phyloP scores from a whole-genome alignment of 2,113 vertebrate genomes.

The Ciconia stormi region DNA sequence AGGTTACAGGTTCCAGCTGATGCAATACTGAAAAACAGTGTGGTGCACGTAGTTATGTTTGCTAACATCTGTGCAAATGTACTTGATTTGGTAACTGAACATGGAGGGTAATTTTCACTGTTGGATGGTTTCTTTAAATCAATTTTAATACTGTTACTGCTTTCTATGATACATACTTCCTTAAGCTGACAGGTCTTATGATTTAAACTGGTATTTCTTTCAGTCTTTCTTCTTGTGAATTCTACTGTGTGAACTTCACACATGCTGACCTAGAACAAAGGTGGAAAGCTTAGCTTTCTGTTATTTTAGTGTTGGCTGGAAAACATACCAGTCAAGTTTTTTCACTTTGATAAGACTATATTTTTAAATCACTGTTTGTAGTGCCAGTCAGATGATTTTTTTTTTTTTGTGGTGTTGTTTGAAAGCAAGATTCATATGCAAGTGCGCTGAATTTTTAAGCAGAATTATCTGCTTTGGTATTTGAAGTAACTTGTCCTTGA shows the following conservation, averaged over 20 bases:
- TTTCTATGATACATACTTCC: neutral
- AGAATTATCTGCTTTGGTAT: neutral
- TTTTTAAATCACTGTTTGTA: slow-evolving; percentile 29
- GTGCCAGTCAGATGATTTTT: slow-evolving; percentile 33
- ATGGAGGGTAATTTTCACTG: neutral
- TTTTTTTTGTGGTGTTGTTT: neutral
- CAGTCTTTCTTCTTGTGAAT: slow-evolving; percentile 1
- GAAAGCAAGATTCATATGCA: neutral
- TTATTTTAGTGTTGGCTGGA: neutral
- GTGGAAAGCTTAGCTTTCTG: slow-evolving; percentile 10
- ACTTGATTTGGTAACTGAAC: neutral
- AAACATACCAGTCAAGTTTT: neutral
- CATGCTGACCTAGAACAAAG: slow-evolving; percentile 39
- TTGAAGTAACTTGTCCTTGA: slow-evolving; percentile 37
- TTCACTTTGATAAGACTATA: neutral
- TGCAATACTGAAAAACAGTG: neutral
- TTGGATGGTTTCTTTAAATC: neutral
- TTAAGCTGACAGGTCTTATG: neutral
- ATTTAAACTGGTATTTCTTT: neutral
- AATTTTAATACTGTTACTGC: neutral
- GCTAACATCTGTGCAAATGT: neutral
- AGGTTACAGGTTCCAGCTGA: neutral
- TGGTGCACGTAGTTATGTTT: neutral
- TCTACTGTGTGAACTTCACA: slow-evolving; percentile 33
- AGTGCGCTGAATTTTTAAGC: neutral